Percentiles rank a stretch among this genome's conserved stretches.
Evolutionary conservation across 2,797 vertebrate species (phyloP).

Genomic region (Ptychadena robeensis): DNA sequence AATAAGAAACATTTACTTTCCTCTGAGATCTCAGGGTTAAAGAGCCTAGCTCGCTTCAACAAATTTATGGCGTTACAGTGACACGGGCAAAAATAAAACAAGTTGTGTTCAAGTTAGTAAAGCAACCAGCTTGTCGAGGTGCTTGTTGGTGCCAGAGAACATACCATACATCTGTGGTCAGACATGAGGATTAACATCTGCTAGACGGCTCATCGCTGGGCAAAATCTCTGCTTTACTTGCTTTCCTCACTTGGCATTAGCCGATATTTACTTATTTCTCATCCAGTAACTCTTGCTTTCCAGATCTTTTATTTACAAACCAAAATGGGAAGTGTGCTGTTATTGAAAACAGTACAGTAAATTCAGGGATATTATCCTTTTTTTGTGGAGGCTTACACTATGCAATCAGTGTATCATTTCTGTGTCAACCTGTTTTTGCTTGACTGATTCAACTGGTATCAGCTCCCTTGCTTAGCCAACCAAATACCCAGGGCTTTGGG

Average conservation of each 20-base stretch:
- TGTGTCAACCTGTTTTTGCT: background rate
- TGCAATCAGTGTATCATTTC: background rate
- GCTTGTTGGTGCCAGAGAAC: background rate
- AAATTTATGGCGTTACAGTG: background rate
- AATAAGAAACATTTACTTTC: slow-evolving; percentile 34
- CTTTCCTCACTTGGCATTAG: background rate
- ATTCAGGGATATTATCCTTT: background rate
- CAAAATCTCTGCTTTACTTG: background rate
- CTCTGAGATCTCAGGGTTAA: background rate
- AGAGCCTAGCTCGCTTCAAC: background rate
- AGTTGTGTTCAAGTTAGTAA: background rate
- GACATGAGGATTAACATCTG: slow-evolving; percentile 15
- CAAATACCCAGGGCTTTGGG: too few relatives aligned
- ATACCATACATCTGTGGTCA: slow-evolving; percentile 10
- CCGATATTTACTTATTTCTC: background rate
- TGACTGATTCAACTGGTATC: too few relatives aligned
- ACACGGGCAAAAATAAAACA: background rate
- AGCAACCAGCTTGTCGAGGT: background rate
- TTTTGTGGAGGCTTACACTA: background rate
- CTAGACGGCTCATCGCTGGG: background rate
- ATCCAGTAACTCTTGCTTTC: background rate
- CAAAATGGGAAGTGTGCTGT: too few relatives aligned
- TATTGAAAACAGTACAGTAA: background rate
- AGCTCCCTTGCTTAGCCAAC: too few relatives aligned
- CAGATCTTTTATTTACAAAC: background rate